A percentile compares a stretch with the other conserved stretches of the same genome.
These are phyloP conservation scores for Neria commutata DNA, from an alignment of 2,888 invertebrate species.

Conservation along the genomic window DNA sequence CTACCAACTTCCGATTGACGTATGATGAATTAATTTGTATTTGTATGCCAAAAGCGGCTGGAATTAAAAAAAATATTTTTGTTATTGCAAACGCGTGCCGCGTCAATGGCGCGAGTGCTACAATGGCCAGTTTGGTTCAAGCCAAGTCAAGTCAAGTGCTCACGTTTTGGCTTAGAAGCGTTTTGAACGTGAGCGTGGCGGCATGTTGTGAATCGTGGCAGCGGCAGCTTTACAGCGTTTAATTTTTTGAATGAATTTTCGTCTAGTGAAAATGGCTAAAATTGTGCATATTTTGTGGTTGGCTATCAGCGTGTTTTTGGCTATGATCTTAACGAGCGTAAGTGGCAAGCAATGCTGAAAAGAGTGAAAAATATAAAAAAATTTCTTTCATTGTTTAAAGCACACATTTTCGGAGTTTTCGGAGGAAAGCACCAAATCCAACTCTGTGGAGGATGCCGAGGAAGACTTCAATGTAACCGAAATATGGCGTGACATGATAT, in stretches of 20 bases:
- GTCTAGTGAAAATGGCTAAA: not conserved
- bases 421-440: not conserved
- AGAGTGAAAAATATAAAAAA: not conserved
- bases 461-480: not conserved
- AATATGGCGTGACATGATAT: slow-evolving; percentile 11
- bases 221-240: not conserved
- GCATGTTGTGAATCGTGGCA: not conserved
- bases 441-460: not conserved
- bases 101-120: not conserved
- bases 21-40: not conserved
- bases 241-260: not conserved
- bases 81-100: not conserved
- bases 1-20: not conserved
- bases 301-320: not conserved
- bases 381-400: too few relatives aligned
- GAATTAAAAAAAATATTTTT: not conserved
- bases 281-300: not conserved
- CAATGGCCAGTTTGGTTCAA: not conserved
- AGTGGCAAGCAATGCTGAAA: too few relatives aligned
- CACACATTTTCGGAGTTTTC: not conserved
- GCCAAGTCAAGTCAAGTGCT: too few relatives aligned
- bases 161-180: not conserved
- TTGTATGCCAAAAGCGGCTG: not conserved
- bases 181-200: not conserved
- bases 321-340: not conserved